These are phyloP conservation scores for Danio aesculapii DNA, from an alignment of 2,797 vertebrate species.

Conservation along the genomic window DNA sequence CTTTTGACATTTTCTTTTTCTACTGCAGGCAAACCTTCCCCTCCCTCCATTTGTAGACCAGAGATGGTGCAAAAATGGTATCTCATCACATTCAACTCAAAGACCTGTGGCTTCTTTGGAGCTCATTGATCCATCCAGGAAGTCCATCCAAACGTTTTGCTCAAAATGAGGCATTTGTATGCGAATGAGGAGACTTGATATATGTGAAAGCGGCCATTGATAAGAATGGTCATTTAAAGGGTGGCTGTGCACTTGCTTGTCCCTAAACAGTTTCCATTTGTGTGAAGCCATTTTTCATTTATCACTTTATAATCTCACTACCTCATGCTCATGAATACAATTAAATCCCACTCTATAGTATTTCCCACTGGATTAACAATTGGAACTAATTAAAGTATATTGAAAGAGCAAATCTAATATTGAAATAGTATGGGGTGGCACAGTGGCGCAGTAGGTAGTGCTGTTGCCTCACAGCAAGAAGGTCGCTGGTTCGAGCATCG, in stretches of 20 bases:
- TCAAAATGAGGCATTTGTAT: constrained; percentile 56
- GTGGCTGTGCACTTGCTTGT: constrained; percentile 38
- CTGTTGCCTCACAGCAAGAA: too few species aligned
- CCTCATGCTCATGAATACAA: too few species aligned
- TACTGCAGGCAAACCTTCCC: not conserved
- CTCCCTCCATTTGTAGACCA: not conserved
- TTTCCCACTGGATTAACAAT: too few species aligned
- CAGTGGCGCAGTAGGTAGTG: too few species aligned
- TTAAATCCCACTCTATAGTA: too few species aligned
- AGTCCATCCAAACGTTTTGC: constrained; percentile 58
- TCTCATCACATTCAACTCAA: constrained; percentile 41
- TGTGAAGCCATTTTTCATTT: constrained; percentile 45
- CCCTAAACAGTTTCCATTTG: constrained; percentile 59
- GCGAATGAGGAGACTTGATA: constrained; percentile 59
- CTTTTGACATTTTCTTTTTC: constrained; percentile 51
- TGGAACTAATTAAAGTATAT: too few species aligned
- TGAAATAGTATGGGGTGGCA: too few species aligned
- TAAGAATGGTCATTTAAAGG: constrained; percentile 50
- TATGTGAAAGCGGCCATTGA: constrained; percentile 67
- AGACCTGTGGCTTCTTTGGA: constrained; percentile 56
- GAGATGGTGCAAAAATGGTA: constrained; percentile 32
- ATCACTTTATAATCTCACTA: not conserved
- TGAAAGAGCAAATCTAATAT: too few species aligned
- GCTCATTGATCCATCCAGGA: constrained; percentile 65
- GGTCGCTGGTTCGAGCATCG: too few species aligned